Evolutionary conservation across 2,888 invertebrate species (phyloP).

Genomic region (Lochmaea capreae): DNA sequence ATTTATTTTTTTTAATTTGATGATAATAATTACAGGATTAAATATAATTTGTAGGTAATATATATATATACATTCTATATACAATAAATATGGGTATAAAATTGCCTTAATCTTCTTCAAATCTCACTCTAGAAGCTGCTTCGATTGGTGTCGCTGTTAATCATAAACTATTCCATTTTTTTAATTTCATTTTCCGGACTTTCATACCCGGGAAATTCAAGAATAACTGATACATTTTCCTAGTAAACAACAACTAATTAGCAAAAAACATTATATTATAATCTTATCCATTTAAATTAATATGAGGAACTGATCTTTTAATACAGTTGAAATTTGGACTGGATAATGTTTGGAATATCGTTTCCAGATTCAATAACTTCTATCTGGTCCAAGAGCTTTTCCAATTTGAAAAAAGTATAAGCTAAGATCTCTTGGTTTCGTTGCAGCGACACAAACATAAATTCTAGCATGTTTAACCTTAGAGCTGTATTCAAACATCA

Average conservation of each 20-base stretch:
- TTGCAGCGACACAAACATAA: too few species aligned
- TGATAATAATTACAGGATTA: neutral
- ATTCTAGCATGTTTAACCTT: too few species aligned
- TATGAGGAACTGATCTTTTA: neutral
- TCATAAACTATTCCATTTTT: slow-evolving; percentile 51
- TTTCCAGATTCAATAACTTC: too few species aligned
- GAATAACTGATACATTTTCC: slow-evolving; percentile 49
- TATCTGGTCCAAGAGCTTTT: too few species aligned
- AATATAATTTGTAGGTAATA: neutral
- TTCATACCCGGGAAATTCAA: slow-evolving; percentile 48
- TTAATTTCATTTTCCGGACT: slow-evolving; percentile 49
- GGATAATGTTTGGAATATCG: too few species aligned
- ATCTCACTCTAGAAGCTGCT: slow-evolving; percentile 44
- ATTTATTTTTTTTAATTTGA: slow-evolving; percentile 1
- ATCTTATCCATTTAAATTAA: neutral
- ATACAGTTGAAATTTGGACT: neutral
- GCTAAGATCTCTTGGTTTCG: too few species aligned
- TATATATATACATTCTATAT: slow-evolving; percentile 39
- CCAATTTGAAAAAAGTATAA: too few species aligned
- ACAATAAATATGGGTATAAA: slow-evolving; percentile 41
- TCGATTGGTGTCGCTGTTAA: slow-evolving; percentile 36
- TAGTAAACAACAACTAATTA: slow-evolving; percentile 47
- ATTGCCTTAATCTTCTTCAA: slow-evolving; percentile 31
- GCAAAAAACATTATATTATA: slow-evolving; percentile 25
- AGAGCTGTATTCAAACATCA: slow-evolving; percentile 1